These are phyloP conservation scores for Geophilus truncorum DNA, from an alignment of 2,888 invertebrate species.

Conservation along the genomic window DNA sequence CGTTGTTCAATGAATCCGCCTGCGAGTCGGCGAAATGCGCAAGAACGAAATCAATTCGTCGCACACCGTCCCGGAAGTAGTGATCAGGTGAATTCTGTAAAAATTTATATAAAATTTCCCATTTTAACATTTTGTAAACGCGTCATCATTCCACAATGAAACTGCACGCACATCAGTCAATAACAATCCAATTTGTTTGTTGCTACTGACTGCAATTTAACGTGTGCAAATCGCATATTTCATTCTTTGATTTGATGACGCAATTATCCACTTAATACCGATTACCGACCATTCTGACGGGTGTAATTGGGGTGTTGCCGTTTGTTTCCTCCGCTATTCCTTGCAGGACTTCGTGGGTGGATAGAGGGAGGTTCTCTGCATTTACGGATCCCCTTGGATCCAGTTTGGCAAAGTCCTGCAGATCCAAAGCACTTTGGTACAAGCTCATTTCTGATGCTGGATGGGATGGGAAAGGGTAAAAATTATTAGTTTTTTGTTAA, in stretches of 20 bases:
- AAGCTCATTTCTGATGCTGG: slow-evolving; percentile 36
- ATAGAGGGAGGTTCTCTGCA: slow-evolving; percentile 28
- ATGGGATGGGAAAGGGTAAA: not conserved
- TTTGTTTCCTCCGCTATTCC: slow-evolving; percentile 28
- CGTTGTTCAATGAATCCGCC: not conserved
- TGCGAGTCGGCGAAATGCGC: slow-evolving; percentile 22
- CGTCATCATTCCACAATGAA: not conserved
- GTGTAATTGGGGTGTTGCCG: not conserved
- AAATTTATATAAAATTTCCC: too few relatives aligned
- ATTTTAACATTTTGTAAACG: not conserved
- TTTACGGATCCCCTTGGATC: slow-evolving; percentile 31
- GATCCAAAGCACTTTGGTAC: slow-evolving; percentile 36
- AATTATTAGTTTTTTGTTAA: too few relatives aligned
- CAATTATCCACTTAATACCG: not conserved
- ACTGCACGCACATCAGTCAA: not conserved
- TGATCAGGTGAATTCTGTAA: slow-evolving; percentile 32
- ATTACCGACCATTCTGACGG: not conserved
- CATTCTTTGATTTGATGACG: not conserved
- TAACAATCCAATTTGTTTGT: not conserved
- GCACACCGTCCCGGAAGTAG: slow-evolving; percentile 36
- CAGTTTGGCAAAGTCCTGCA: slow-evolving; percentile 23
- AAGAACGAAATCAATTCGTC: slow-evolving; percentile 36
- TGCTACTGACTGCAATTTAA: not conserved
- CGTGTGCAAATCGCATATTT: not conserved
- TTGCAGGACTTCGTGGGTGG: slow-evolving; percentile 30